phyloP scores from a whole-genome alignment of 2,888 invertebrate genomes.

The Hyposoter didymator region DNA sequence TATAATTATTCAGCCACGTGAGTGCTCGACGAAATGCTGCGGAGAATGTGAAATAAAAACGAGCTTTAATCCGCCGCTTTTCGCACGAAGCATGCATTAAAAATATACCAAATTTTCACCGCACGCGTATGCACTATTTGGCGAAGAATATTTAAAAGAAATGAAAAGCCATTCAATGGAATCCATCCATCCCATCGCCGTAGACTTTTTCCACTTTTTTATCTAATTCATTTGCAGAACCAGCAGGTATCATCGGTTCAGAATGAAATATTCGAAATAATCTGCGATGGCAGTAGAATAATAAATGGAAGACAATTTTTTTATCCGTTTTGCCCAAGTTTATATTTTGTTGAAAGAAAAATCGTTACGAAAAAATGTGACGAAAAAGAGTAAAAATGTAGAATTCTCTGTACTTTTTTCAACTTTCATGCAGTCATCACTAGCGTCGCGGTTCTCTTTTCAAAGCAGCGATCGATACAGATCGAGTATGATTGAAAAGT shows the following conservation, averaged over 20 bases:
- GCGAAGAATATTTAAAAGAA: constrained; percentile 24
- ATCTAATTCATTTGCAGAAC: neutral
- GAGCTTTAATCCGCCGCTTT: constrained; percentile 33
- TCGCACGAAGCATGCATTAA: constrained; percentile 22
- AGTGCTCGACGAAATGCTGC: constrained; percentile 50
- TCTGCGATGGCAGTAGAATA: neutral
- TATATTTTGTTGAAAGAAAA: neutral
- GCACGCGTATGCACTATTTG: neutral
- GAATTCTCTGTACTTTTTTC: neutral
- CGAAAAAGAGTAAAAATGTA: neutral
- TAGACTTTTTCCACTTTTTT: neutral
- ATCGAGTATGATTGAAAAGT: neutral
- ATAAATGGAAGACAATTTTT: neutral
- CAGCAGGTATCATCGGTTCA: neutral
- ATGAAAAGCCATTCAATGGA: constrained; percentile 40
- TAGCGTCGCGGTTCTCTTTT: neutral
- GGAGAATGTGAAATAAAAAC: constrained; percentile 55
- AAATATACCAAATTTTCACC: constrained; percentile 19
- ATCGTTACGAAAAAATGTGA: neutral
- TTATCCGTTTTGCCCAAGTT: neutral
- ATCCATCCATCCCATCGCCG: constrained; percentile 20
- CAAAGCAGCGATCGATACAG: neutral
- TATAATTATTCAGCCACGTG: constrained; percentile 57
- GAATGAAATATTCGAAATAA: neutral
- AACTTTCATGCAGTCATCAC: too few species aligned